These are phyloP conservation scores for Rhynchomys soricoides DNA, from an alignment of 2,113 vertebrate species.

Conservation along the genomic window DNA sequence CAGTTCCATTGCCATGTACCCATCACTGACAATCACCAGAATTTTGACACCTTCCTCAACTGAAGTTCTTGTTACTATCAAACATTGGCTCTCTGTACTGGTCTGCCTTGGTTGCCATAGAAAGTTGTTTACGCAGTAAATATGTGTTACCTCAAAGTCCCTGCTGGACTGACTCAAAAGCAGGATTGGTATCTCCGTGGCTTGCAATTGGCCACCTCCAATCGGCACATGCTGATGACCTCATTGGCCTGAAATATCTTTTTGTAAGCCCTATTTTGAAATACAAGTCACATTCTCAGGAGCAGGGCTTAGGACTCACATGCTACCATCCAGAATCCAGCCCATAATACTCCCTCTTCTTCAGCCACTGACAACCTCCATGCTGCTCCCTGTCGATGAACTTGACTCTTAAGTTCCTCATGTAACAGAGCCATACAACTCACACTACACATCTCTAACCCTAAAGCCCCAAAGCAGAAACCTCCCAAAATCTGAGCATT, in stretches of 20 bases:
- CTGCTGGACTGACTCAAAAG: background rate
- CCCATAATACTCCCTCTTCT: no score
- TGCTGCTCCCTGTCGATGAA: background rate
- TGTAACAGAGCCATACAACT: background rate
- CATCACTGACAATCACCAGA: rapidly evolving
- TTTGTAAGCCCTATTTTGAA: background rate
- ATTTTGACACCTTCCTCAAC: background rate
- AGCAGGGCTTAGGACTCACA: background rate
- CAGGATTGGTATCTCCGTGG: background rate
- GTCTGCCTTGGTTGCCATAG: rapidly evolving
- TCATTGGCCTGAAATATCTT: background rate
- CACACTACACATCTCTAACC: background rate
- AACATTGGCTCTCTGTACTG: background rate
- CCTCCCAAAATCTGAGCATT: background rate
- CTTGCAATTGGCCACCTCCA: background rate
- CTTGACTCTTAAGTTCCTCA: background rate
- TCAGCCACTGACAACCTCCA: background rate
- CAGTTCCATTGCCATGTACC: rapidly evolving
- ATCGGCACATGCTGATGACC: background rate
- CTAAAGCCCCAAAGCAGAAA: background rate
- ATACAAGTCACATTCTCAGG: background rate
- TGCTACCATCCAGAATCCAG: background rate
- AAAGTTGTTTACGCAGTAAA: background rate
- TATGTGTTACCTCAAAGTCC: background rate
- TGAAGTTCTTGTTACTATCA: background rate